Conservation (phyloP, 2,797 vertebrate species). For the Alauda arvensis region DNA sequence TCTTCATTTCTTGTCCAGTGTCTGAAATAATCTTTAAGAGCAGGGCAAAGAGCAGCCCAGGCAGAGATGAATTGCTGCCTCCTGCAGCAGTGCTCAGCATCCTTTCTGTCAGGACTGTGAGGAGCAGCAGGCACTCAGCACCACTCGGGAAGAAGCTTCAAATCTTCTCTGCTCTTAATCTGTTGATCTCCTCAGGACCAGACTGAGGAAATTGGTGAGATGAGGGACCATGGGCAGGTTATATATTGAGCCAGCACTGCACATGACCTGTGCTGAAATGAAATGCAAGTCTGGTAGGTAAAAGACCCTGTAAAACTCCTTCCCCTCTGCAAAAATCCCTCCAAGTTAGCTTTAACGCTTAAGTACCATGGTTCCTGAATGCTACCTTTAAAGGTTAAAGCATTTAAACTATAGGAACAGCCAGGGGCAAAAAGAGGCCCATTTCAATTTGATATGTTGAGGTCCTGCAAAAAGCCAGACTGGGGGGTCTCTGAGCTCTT, state of each 20-base stretch:
- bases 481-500: slow-evolving; percentile 43
- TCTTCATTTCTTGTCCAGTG: not conserved
- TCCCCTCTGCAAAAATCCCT: not conserved
- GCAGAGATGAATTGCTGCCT: not conserved
- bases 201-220: not conserved
- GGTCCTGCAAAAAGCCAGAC: slow-evolving; percentile 21
- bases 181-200: not conserved
- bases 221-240: not conserved
- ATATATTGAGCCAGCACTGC: not conserved
- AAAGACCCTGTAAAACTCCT: not conserved
- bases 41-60: not conserved
- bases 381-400: slow-evolving; percentile 59
- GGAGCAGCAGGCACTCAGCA: not conserved
- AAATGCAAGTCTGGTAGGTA: slow-evolving; percentile 26
- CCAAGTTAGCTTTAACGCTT: slow-evolving; percentile 30
- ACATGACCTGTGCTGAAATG: not conserved
- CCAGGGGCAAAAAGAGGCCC: slow-evolving; percentile 55
- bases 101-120: not conserved
- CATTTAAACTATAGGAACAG: slow-evolving; percentile 51
- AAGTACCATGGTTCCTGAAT: slow-evolving; percentile 55
- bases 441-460: slow-evolving; percentile 52
- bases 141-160: not conserved
- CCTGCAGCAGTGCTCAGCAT: not conserved
- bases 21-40: not conserved
- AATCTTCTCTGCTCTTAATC: not conserved